Percentiles rank a stretch among this genome's conserved stretches.
phyloP scores from a whole-genome alignment of 2,888 invertebrate species.

The Rotaria socialis region DNA sequence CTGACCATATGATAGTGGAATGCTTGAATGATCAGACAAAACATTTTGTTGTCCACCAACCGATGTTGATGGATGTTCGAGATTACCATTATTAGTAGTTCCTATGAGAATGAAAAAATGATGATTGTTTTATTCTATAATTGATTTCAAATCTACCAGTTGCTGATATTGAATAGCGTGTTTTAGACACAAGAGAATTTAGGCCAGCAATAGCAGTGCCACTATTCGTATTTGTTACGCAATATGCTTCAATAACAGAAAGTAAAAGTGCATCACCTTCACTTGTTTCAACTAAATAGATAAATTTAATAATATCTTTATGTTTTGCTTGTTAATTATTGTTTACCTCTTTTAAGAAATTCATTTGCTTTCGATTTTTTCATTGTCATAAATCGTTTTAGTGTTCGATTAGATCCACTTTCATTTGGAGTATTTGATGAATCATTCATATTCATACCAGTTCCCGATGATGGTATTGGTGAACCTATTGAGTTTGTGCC shows the following conservation, averaged over 20 bases:
- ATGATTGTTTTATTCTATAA: background rate
- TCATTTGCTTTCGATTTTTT: constrained; percentile 28
- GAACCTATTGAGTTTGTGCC: background rate
- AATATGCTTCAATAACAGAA: constrained; percentile 27
- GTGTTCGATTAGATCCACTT: constrained; percentile 11
- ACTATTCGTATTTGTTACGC: background rate
- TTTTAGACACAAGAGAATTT: background rate
- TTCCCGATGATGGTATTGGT: background rate
- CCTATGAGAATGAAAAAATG: background rate
- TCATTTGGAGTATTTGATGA: background rate
- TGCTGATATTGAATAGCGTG: background rate
- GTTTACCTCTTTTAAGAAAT: constrained; percentile 16
- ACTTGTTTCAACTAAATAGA: constrained; percentile 19
- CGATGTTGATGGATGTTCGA: background rate
- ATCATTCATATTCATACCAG: background rate
- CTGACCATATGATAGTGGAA: background rate
- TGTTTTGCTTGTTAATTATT: too few relatives aligned
- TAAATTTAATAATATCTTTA: too few relatives aligned
- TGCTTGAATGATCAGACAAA: background rate
- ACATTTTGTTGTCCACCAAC: background rate
- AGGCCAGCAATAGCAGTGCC: background rate
- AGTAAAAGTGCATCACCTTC: constrained; percentile 31
- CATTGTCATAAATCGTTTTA: constrained; percentile 5
- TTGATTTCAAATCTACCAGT: background rate
- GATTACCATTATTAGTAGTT: background rate